A percentile compares a stretch with the other conserved stretches of the same genome.
Conservation (phyloP, 1,140 invertebrate genomes). For the Sinonovacula constricta region DNA sequence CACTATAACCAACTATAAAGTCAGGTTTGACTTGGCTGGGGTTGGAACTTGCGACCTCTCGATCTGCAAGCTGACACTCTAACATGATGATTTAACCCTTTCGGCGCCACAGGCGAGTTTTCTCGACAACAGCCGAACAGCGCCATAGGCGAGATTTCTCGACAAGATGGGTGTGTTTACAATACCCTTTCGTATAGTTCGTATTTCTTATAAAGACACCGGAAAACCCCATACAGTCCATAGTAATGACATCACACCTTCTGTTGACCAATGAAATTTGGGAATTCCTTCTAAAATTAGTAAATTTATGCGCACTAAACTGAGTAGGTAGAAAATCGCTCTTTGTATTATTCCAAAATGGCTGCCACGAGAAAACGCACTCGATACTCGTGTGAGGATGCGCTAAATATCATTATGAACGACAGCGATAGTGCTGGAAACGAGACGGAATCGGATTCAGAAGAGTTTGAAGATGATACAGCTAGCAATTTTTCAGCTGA, state of each 20-base stretch:
- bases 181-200: neutral
- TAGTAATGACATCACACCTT: neutral
- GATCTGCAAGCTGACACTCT: too few species aligned
- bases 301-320: neutral
- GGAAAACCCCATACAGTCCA: neutral
- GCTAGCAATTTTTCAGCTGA: neutral
- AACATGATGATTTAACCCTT: neutral
- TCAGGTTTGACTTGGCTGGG: too few species aligned
- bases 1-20: too few species aligned
- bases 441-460: neutral
- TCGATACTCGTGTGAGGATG: neutral
- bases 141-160: neutral
- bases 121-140: neutral
- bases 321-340: neutral
- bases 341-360: neutral
- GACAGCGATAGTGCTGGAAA: neutral
- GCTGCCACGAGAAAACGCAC: neutral
- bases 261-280: neutral
- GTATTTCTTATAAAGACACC: neutral
- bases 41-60: too few species aligned
- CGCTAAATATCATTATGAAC: neutral
- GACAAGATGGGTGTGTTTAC: neutral
- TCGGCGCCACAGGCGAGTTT: neutral
- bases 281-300: neutral
- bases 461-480: neutral